Base-by-base conservation (phyloP, 1,140 invertebrate genomes). In the Cotesia glomerata region DNA sequence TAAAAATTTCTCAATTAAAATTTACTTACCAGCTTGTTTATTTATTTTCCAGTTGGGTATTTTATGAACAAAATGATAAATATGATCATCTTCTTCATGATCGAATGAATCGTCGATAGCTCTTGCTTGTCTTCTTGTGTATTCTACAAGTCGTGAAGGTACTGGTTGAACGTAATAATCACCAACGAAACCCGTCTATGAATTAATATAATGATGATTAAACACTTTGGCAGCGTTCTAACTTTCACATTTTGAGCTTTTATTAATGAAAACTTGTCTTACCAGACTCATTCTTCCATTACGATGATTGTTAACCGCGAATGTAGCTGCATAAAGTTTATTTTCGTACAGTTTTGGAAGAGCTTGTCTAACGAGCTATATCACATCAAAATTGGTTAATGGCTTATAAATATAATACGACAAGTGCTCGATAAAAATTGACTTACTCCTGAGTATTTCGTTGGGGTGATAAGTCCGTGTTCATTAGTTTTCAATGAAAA, bases 31-130 rank as follows among this genome's bases (percentile, higher is more conserved):
- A 4, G 18, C 11, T 14, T 5, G 49, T 14, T 39, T 36, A 14
- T 65, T 45, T 13, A 26, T 59, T 7, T 0, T 45, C 7, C 14
- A 9, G 5, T 64, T 32, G 1, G 63, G 64, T 32, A n/a, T 58
- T 35, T 49, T 67, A 58, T 59, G 66, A 49, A 72, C 59, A n/a
- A 72, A 45, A 14, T 72, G 71, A 14, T 58, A 67, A 5, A 26
- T 16, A 49, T 18, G 64, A 45, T 67, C 54, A 45, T 67, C 49
- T 26, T 18, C 56, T 9, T 61, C 63, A n/a, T 13, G 52, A 5
- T 59, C 56, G 5, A 54, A 16, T 26, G 26, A 16, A 4, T 61
- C 45, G 36, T 59, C 13, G 9, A 61, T 1, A n/a, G 56, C 45
- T 32, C 67, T 59, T 14, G 13, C n/a, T 0, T 11, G 5, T 61